A percentile compares a stretch with the other conserved stretches of the same genome.
These are phyloP conservation scores for Bilobella aurantiaca DNA, from an alignment of 1,140 invertebrate genomes.

Conservation along the genomic window DNA sequence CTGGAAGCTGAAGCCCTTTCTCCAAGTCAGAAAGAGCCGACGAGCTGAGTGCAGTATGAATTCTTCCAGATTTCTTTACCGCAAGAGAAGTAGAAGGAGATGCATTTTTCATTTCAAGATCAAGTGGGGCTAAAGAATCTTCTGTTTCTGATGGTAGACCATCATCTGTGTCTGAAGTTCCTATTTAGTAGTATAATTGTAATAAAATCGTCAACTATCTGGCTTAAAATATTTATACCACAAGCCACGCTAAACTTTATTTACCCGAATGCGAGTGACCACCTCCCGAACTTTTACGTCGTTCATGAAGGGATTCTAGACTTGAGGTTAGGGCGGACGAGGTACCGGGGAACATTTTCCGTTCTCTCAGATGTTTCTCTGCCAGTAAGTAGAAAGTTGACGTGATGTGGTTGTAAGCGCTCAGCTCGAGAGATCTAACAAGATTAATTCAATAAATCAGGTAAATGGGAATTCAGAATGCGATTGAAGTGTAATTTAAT, in stretches of 20 bases:
- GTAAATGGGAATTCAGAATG: no score
- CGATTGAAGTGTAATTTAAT: no score
- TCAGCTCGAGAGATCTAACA: slow-evolving; percentile 74
- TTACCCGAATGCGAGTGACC: slow-evolving; percentile 9
- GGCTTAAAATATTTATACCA: neutral
- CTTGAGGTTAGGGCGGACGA: slow-evolving; percentile 19
- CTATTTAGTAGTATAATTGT: neutral
- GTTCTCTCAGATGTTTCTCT: slow-evolving; percentile 45
- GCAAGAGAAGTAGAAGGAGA: neutral
- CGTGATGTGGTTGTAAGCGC: slow-evolving; percentile 96
- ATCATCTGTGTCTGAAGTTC: slow-evolving; percentile 24
- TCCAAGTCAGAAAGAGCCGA: slow-evolving; percentile 27
- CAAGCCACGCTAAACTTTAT: neutral
- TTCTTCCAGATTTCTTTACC: slow-evolving; percentile 3
- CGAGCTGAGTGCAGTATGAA: slow-evolving; percentile 17
- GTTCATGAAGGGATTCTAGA: slow-evolving; percentile 31
- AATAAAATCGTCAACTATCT: neutral
- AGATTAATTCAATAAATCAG: no score
- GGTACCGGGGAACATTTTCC: slow-evolving; percentile 16
- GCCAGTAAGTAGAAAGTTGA: slow-evolving; percentile 96
- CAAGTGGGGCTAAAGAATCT: slow-evolving; percentile 29
- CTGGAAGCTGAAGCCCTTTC: slow-evolving; percentile 23
- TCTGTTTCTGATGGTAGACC: slow-evolving; percentile 20
- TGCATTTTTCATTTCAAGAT: slow-evolving; percentile 22
- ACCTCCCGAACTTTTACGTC: slow-evolving; percentile 28